phyloP scores from a whole-genome alignment of 2,113 vertebrate genomes.

The Lanius collurio region DNA sequence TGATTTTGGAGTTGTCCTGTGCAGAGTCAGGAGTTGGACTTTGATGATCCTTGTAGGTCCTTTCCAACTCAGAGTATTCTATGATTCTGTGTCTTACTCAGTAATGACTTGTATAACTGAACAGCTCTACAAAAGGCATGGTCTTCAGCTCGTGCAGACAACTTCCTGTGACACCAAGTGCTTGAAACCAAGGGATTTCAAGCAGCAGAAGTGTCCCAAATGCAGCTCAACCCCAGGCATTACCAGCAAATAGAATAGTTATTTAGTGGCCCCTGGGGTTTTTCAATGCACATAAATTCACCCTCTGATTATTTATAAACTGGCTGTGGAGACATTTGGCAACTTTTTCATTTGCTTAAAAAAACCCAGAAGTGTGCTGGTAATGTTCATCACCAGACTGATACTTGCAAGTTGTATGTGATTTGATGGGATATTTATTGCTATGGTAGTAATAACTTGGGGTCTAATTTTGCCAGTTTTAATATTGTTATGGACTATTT shows the following conservation, averaged over 20 bases:
- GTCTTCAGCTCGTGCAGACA: not conserved
- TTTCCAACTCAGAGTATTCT: not conserved
- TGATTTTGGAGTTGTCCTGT: not conserved
- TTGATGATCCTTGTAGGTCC: not conserved
- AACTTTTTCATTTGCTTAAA: not conserved
- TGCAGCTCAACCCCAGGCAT: not conserved
- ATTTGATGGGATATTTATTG: not conserved
- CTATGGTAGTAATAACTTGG: not conserved
- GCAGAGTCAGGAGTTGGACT: not conserved
- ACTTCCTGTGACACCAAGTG: not conserved
- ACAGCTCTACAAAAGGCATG: not conserved
- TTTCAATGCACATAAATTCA: not conserved
- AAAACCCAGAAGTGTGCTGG: not conserved
- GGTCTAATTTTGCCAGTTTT: not conserved
- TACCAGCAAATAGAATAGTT: not conserved
- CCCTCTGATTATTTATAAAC: not conserved
- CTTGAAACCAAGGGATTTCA: not conserved
- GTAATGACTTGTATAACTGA: not conserved
- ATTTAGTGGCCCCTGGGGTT: not conserved
- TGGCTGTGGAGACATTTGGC: not conserved
- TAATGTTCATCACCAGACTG: not conserved
- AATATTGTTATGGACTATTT: not conserved
- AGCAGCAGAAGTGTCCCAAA: not conserved
- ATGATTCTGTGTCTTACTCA: not conserved
- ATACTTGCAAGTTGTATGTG: not conserved